phyloP scores from a whole-genome alignment of 2,797 vertebrate genomes.

The Pogoniulus pusillus region DNA sequence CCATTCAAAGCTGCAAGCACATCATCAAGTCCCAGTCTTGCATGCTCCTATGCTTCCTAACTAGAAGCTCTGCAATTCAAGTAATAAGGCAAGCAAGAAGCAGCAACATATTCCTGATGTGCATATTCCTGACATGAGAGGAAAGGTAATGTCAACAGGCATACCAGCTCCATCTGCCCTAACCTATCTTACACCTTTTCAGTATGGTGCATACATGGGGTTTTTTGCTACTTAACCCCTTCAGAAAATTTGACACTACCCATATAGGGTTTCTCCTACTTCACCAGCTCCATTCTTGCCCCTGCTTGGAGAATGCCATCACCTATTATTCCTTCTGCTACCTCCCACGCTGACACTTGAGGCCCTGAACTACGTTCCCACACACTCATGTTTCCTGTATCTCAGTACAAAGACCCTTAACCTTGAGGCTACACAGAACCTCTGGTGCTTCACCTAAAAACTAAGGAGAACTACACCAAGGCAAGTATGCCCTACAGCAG shows the following conservation, averaged over 20 bases:
- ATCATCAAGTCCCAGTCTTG: background rate
- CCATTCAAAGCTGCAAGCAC: background rate
- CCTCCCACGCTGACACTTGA: background rate
- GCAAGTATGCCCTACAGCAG: background rate
- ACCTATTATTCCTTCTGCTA: background rate
- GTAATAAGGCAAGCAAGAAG: background rate
- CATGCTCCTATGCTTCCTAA: background rate
- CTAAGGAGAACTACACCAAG: background rate
- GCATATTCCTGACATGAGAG: background rate
- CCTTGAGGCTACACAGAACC: background rate
- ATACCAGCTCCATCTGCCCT: background rate
- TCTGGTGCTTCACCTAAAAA: background rate
- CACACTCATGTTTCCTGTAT: background rate
- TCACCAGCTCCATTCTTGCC: background rate
- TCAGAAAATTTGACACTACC: background rate
- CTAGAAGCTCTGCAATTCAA: background rate
- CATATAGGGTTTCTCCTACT: background rate
- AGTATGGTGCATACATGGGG: accelerated
- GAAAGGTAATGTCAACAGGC: background rate
- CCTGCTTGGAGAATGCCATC: background rate
- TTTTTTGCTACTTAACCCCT: background rate
- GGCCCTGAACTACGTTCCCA: background rate
- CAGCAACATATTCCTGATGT: background rate
- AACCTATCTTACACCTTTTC: background rate
- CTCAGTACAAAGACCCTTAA: no score